Percentiles rank a stretch among this genome's conserved stretches.
phyloP scores from a whole-genome alignment of 2,797 vertebrate species.

The Pangasius djambal region DNA sequence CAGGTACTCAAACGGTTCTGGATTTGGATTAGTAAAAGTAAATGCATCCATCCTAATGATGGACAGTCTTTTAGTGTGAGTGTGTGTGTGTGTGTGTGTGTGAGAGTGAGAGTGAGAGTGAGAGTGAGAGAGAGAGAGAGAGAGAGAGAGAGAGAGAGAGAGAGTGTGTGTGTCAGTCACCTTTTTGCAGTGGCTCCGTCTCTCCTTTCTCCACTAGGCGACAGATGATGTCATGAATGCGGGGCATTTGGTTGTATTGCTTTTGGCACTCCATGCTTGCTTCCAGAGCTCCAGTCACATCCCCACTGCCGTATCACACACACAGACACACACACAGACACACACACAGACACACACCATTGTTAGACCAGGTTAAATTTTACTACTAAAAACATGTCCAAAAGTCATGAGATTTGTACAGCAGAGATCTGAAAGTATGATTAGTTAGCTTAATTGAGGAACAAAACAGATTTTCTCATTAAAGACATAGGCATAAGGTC shows the following conservation, averaged over 20 bases:
- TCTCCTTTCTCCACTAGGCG: conserved; percentile 87
- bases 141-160: background rate
- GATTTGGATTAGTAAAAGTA: background rate
- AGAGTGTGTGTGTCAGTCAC: conserved; percentile 64
- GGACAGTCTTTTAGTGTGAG: background rate
- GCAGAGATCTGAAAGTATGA: background rate
- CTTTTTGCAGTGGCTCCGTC: conserved; percentile 87
- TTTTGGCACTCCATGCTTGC: conserved; percentile 74
- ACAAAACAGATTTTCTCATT: background rate
- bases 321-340: conserved; percentile 31
- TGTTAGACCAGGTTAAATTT: background rate
- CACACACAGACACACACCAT: conserved; percentile 22
- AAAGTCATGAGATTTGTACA: background rate
- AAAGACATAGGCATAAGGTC: conserved; percentile 25
- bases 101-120: no score
- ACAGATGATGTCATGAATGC: conserved; percentile 84
- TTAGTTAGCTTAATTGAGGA: background rate
- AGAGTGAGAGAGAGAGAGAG: no score
- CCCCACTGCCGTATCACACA: conserved; percentile 70
- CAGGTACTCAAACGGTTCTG: background rate
- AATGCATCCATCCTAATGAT: background rate
- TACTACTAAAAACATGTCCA: background rate
- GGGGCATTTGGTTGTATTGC: conserved; percentile 79
- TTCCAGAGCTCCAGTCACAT: conserved; percentile 80
- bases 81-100: background rate